Evolutionary conservation across 1,140 invertebrate species (phyloP), one percentile per base, ranked within the genome.

Genomic region (Bombus waltoni): DNA sequence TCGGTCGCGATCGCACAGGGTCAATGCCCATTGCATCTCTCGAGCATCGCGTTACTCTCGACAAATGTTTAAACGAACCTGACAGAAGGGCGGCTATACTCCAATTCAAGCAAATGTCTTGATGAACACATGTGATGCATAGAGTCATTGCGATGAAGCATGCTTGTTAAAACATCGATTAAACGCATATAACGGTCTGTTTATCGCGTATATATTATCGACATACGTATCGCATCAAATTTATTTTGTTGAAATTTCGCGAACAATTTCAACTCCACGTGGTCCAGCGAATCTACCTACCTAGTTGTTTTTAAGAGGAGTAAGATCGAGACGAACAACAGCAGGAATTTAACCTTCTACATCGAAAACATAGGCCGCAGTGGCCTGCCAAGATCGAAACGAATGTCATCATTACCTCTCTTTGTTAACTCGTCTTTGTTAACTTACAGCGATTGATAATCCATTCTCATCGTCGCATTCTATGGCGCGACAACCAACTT

Each of bases 1-100:
- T 78, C 65, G 47, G 66, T 40, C 75, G 13, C n/a, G 65, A 75
- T 57, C 74, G 35, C 18, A 25, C n/a, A 35, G 82, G 74, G 74
- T 78, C 47, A 75, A 66, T 40, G 65, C 1, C 65, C 32, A 32
- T n/a, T 68, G 13, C 57, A n/a, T 77, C 32, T 47, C 53, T 25
- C 11, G 13, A 65, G 32, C 38, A 47, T 42, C n/a, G 6, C 35
- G 28, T 22, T 70, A 1, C 6, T 47, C 40, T 65, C 38, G 28
- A 38, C 8, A 11, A 8, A 18, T 35, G 15, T 71, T 38, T 28
- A 68, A 53, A 4, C 65, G 44, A 53, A 22, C 0, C 11, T 5
- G 47, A 32, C 28, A 8, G 71, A 68, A 47, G 13, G 9, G 47
- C 40, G n/a, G 9, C 18, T 25, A 42, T 35, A 18, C 11, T 38